Evolutionary conservation across 2,797 vertebrate genomes (phyloP).

Genomic region (Lagothrix lagotricha): DNA sequence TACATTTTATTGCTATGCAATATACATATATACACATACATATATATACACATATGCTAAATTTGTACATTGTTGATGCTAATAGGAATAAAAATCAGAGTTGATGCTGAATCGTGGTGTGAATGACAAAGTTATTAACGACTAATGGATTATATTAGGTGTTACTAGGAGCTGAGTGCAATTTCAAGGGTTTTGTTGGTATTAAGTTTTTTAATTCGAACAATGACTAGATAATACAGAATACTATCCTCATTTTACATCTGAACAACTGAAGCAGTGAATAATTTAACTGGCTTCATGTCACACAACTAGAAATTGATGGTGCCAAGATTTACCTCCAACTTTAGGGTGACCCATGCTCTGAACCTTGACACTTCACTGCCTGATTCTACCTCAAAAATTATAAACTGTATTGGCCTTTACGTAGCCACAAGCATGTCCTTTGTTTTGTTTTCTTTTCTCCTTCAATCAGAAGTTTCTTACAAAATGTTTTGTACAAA

Average conservation of each 20-base stretch:
- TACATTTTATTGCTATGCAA: background rate
- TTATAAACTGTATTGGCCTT: background rate
- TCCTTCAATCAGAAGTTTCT: background rate
- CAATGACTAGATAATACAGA: background rate
- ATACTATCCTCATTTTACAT: background rate
- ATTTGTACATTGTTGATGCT: background rate
- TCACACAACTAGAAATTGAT: background rate
- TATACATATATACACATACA: background rate
- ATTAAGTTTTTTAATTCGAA: background rate
- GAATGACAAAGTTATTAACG: background rate
- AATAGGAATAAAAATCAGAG: background rate
- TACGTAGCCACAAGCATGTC: rapidly evolving
- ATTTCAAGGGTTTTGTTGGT: background rate
- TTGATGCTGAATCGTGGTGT: background rate
- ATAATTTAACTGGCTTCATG: background rate
- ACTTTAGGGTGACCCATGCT: rapidly evolving
- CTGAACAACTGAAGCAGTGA: background rate
- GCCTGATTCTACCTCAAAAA: background rate
- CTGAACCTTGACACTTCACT: rapidly evolving
- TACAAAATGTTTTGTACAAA: background rate
- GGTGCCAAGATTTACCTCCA: background rate
- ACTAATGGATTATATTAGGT: background rate
- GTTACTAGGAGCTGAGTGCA: background rate
- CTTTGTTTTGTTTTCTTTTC: background rate
- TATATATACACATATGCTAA: too few relatives aligned